Conservation (phyloP, 2,113 vertebrate species). For the Cochlearius cochlearius region DNA sequence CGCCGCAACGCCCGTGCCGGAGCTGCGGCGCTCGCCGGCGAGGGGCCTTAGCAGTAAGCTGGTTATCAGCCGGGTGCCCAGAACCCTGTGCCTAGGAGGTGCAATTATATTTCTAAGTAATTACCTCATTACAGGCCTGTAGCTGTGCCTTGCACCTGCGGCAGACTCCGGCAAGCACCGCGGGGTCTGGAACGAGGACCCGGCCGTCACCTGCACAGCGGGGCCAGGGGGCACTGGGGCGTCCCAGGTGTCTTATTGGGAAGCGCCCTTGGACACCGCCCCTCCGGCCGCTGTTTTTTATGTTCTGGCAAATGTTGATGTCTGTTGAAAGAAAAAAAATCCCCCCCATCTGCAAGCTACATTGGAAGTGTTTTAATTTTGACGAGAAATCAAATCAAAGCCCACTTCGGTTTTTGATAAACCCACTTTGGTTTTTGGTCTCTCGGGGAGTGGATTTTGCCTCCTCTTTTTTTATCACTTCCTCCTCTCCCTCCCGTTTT, state of each 20-base stretch:
- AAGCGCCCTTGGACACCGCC: not conserved
- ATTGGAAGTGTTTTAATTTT: not conserved
- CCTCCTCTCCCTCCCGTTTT: not conserved
- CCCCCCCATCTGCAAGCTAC: not conserved
- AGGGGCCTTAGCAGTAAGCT: too few species aligned
- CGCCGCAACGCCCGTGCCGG: fast-evolving
- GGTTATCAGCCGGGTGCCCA: fast-evolving
- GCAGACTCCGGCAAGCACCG: not conserved
- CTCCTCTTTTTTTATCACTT: not conserved
- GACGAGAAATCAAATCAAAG: not conserved
- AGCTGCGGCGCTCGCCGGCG: fast-evolving
- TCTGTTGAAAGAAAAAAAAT: not conserved
- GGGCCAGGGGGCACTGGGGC: fast-evolving
- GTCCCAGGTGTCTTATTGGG: fast-evolving
- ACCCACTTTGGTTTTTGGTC: not conserved
- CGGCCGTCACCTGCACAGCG: fast-evolving
- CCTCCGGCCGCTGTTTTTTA: not conserved
- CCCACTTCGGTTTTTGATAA: not conserved
- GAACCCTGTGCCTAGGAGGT: not conserved
- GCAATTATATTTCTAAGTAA: not conserved
- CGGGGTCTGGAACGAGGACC: fast-evolving
- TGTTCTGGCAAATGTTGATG: not conserved
- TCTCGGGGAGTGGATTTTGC: not conserved
- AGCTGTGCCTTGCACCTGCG: not conserved
- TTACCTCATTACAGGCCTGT: fast-evolving